phyloP scores from a whole-genome alignment of 2,888 invertebrate genomes.

The Agrochola litura region DNA sequence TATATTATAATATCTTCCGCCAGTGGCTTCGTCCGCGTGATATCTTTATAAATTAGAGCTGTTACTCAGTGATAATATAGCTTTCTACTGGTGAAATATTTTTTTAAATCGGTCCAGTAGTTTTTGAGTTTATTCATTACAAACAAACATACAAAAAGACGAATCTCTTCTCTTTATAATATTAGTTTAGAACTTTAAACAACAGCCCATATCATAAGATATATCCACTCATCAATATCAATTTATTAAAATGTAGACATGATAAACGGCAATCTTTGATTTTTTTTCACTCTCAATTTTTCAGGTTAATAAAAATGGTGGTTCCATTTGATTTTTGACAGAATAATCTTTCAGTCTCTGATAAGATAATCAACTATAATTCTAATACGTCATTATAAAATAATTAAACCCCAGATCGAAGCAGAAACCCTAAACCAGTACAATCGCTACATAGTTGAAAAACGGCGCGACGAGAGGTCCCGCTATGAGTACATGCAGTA shows the following conservation, averaged over 20 bases:
- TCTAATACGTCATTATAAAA: background rate
- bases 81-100: no score
- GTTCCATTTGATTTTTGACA: no score
- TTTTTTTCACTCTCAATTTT: background rate
- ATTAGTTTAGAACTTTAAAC: no score
- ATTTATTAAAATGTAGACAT: background rate
- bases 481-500: constrained; percentile 83
- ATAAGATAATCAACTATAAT: background rate
- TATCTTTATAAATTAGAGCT: no score
- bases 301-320: no score
- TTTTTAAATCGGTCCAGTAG: no score
- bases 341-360: background rate
- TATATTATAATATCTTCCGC: no score
- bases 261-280: background rate
- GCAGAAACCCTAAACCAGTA: constrained; percentile 84
- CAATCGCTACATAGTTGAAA: constrained; percentile 84
- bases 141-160: no score
- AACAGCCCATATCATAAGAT: background rate
- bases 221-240: background rate
- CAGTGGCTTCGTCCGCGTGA: no score
- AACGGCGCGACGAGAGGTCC: constrained; percentile 83
- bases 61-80: no score
- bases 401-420: constrained; percentile 75
- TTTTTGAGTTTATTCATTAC: no score
- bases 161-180: no score